These are phyloP conservation scores for Hydrophis major DNA, from an alignment of 2,797 vertebrate genomes.

Conservation along the genomic window DNA sequence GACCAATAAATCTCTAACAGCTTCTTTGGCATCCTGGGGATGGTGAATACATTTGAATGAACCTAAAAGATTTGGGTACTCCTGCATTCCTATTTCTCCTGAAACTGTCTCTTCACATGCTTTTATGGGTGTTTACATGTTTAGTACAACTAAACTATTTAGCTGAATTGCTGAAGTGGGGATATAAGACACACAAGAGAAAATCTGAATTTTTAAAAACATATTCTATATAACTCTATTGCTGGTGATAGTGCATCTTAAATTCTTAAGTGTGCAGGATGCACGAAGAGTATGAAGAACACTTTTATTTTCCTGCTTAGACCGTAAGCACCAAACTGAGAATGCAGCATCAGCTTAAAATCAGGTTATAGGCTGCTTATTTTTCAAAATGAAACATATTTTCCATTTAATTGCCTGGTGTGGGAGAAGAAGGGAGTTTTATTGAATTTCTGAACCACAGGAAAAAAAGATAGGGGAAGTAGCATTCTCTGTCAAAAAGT, in stretches of 20 bases:
- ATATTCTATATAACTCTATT: slow-evolving; percentile 55
- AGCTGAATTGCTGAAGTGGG: slow-evolving; percentile 61
- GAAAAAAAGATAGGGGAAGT: neutral
- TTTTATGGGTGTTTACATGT: slow-evolving; percentile 55
- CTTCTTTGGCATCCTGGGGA: neutral
- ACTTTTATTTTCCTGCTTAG: slow-evolving; percentile 12
- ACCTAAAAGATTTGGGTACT: neutral
- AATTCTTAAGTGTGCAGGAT: slow-evolving; percentile 49
- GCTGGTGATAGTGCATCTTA: slow-evolving; percentile 63
- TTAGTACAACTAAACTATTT: slow-evolving; percentile 61
- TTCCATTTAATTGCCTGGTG: slow-evolving; percentile 72
- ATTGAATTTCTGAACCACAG: slow-evolving; percentile 57
- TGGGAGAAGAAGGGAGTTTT: slow-evolving; percentile 54
- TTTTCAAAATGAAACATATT: slow-evolving; percentile 72
- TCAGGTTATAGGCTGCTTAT: slow-evolving; percentile 71
- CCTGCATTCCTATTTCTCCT: neutral
- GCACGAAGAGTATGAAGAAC: neutral
- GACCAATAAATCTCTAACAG: neutral
- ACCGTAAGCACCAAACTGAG: slow-evolving; percentile 61
- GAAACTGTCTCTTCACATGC: slow-evolving; percentile 47
- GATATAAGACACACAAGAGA: slow-evolving; percentile 63
- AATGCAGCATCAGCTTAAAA: slow-evolving; percentile 70
- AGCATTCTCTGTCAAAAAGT: neutral
- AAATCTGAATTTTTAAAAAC: slow-evolving; percentile 33
- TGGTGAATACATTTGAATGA: neutral